These are phyloP conservation scores for Aricia artaxerxes DNA, from an alignment of 2,888 invertebrate species.

Conservation along the genomic window DNA sequence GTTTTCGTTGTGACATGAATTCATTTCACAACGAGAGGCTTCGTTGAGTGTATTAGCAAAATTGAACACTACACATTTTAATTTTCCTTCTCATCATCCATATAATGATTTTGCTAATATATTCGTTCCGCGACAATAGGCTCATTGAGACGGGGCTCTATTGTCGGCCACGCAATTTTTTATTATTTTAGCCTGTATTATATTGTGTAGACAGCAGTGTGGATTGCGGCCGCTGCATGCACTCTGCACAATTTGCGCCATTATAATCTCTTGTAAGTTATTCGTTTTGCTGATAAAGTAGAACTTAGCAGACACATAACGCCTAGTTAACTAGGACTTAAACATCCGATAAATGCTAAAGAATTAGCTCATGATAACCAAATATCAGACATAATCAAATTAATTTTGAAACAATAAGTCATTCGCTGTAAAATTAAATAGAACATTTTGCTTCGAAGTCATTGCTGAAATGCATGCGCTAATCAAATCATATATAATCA, in stretches of 20 bases:
- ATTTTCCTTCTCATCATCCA: slow-evolving; percentile 11
- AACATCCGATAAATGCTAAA: slow-evolving; percentile 1
- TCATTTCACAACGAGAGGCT: neutral
- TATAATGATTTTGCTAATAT: slow-evolving; percentile 36
- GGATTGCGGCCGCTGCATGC: slow-evolving; percentile 70
- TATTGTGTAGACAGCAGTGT: slow-evolving; percentile 65
- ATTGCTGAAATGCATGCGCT: slow-evolving; percentile 24
- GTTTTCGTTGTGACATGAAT: neutral
- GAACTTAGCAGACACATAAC: neutral
- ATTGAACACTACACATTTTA: slow-evolving; percentile 1
- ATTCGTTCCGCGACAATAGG: slow-evolving; percentile 36
- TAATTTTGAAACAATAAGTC: neutral
- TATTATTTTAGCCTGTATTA: slow-evolving; percentile 62
- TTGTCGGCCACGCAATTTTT: slow-evolving; percentile 42
- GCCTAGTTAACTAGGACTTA: neutral
- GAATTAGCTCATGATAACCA: neutral
- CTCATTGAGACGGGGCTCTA: slow-evolving; percentile 26
- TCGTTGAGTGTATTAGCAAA: slow-evolving; percentile 32
- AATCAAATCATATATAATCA: neutral
- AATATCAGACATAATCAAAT: neutral
- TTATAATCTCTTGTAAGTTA: slow-evolving; percentile 50
- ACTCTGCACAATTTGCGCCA: slow-evolving; percentile 61
- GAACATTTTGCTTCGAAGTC: slow-evolving; percentile 18
- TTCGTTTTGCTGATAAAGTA: slow-evolving; percentile 33
- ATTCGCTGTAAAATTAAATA: neutral